Percentiles rank a stretch among this genome's conserved stretches.
Evolutionary conservation across 2,888 invertebrate genomes (phyloP).

Genomic region (Mythimna pallens): DNA sequence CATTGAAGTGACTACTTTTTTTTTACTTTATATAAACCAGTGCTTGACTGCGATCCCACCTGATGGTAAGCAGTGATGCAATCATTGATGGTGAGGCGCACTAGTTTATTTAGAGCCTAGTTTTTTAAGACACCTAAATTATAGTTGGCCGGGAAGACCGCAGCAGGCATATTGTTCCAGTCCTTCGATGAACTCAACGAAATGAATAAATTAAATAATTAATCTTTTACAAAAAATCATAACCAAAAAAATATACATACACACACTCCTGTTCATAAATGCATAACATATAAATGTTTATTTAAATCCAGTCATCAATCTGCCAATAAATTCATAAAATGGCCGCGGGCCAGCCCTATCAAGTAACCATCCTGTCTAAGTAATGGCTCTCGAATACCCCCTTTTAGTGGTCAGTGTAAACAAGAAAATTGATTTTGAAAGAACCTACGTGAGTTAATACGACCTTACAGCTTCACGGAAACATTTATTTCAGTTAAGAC

Average conservation of each 20-base stretch:
- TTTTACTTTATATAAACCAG: no score
- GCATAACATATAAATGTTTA: conserved; percentile 14
- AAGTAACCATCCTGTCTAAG: conserved; percentile 71
- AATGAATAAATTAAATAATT: no score
- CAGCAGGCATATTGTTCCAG: no score
- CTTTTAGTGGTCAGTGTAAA: conserved; percentile 85
- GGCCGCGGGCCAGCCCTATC: conserved; percentile 46
- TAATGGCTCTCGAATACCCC: conserved; percentile 80
- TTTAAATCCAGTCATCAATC: conserved; percentile 17
- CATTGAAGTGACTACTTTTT: no score
- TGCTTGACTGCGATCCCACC: no score
- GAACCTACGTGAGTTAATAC: conserved; percentile 76
- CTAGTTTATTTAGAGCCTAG: no score
- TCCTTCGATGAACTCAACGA: no score
- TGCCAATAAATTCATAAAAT: conserved; percentile 43
- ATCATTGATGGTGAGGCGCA: no score
- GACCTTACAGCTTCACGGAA: conserved; percentile 81
- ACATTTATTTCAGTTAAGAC: conserved; percentile 76
- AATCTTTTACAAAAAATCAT: background rate
- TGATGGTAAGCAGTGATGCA: no score
- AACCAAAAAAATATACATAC: no score
- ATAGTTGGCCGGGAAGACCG: no score
- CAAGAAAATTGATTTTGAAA: conserved; percentile 89
- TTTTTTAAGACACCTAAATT: no score
- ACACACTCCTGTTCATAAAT: background rate